Percentiles rank a stretch among this genome's conserved stretches.
These are phyloP conservation scores for Smittia sp. DNA, from an alignment of 2,888 invertebrate genomes.

Conservation along the genomic window DNA sequence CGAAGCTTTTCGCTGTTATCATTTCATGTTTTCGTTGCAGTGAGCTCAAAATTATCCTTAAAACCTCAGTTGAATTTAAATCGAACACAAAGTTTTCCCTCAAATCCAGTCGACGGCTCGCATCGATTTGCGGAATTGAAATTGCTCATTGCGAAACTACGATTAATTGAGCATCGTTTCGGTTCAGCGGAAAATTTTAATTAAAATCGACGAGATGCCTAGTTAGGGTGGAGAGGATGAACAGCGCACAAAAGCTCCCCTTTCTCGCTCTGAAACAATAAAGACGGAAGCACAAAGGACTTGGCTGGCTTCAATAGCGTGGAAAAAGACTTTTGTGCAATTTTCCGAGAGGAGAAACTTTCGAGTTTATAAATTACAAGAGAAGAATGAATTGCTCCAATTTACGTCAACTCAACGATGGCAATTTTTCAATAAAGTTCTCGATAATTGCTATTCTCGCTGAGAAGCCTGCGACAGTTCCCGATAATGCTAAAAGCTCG, in stretches of 20 bases:
- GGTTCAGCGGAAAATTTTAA: neutral
- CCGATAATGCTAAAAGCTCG: too few relatives aligned
- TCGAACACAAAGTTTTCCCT: too few relatives aligned
- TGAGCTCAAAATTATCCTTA: too few relatives aligned
- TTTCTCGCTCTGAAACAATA: neutral
- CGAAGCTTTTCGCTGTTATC: too few relatives aligned
- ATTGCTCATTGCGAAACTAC: neutral
- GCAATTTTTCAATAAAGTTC: neutral
- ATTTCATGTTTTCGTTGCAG: too few relatives aligned
- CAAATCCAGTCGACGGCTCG: too few relatives aligned
- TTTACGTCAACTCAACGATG: neutral
- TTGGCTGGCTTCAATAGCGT: neutral
- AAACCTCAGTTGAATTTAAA: too few relatives aligned
- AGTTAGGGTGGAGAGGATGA: neutral
- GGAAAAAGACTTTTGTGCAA: neutral
- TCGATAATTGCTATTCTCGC: too few relatives aligned
- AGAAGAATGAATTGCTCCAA: neutral
- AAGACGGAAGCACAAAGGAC: neutral
- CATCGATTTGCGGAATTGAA: neutral
- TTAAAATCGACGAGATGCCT: neutral
- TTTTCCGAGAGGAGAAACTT: neutral
- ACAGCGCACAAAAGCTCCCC: neutral
- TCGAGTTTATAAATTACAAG: slow-evolving; percentile 12
- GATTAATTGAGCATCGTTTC: neutral
- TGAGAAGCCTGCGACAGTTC: too few relatives aligned